Percentiles rank a stretch among this genome's conserved stretches.
Conservation (phyloP, 2,113 vertebrate genomes). For the Eulemur macaco region DNA sequence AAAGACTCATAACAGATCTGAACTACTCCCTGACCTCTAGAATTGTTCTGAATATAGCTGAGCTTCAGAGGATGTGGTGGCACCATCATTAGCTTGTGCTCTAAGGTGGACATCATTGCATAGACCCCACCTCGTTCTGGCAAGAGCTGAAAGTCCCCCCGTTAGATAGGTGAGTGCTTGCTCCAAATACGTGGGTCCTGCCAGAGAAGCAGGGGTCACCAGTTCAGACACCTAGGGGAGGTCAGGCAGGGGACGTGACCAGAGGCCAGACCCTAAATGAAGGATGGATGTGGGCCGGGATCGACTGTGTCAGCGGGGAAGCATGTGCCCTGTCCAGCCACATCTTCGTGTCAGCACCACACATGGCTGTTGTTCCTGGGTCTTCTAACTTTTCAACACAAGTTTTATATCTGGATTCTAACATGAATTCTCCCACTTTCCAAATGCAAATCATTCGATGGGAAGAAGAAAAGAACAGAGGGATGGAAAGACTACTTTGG, state of each 20-base stretch:
- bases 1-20: background rate
- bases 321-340: background rate
- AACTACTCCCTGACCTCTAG: too few species aligned
- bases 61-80: accelerated
- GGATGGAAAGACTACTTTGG: background rate
- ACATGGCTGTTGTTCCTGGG: accelerated
- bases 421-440: background rate
- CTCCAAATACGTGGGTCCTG: background rate
- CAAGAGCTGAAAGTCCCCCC: background rate
- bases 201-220: background rate
- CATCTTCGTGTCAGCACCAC: accelerated
- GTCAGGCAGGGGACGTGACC: background rate
- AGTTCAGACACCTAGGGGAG: background rate
- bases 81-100: accelerated
- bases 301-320: accelerated
- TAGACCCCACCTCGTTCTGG: accelerated
- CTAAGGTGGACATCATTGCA: accelerated
- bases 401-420: background rate
- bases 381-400: background rate
- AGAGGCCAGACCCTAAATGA: background rate
- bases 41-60: accelerated
- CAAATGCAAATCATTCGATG: background rate
- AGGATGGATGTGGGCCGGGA: too few species aligned
- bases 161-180: background rate
- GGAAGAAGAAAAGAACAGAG: too few species aligned